Base-by-base conservation (phyloP, 2,113 vertebrate species). In the Suncus etruscus region DNA sequence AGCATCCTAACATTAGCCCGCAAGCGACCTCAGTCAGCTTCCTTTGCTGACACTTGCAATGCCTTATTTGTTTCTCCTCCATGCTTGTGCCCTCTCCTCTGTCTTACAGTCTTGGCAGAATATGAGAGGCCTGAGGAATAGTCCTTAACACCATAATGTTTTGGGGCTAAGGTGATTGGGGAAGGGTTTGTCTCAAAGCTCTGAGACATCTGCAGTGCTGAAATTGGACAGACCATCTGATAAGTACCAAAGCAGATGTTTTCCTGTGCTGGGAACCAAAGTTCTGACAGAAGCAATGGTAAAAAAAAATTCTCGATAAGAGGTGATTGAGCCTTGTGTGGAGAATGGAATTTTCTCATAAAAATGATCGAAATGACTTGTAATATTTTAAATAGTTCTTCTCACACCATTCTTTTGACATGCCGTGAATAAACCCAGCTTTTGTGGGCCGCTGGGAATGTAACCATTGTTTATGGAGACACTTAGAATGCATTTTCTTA, bases 311-410 rank as follows among this genome's bases (percentile, higher is more conserved):
- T 78, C 54, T 80, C 74, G 83, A 66, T 82, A 91, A 90, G 83
- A 82, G 85, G 76, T 94, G 88, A 92, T 93, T 47, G 75, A 87
- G 54, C 45, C 11, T 80, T 91, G 90, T 89, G 27, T 39, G 50
- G 51, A 87, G 90, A 89, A 89, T 84, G 69, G 77, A 65, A 82
- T 83, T 89, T 87, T 89, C 74, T 91, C 93, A 94, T 39, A 89
- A 94, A 95, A 91, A 70, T 92, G 87, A 92, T 93, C 68, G 80
- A 83, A 93, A 76, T 45, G 70, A 65, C 80, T 87, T 82, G 39
- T 82, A 84, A 25, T 90, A 61, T 88, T 96, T 92, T 83, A 86
- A 92, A 91, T 86, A 48, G 69, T 94, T 92, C 83, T 94, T 72
- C 87, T 63, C 78, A 70, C 61, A 75, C n/a, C 11, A 48, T 90